Percentiles rank a stretch among this genome's conserved stretches.
phyloP scores from a whole-genome alignment of 2,888 invertebrate genomes.

The Harpagoxenus sublaevis region DNA sequence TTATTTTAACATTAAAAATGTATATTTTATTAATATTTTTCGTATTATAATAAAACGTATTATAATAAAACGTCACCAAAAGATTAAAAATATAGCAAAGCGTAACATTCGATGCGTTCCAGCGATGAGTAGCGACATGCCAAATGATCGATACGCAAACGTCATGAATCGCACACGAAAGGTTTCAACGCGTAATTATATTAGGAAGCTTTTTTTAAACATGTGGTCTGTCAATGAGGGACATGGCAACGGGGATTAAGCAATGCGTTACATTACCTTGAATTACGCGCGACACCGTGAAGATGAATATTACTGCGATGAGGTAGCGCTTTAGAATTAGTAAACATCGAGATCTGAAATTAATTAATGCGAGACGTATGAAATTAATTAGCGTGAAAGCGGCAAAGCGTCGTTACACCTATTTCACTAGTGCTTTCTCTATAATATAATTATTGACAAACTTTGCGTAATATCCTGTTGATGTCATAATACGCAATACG shows the following conservation, averaged over 20 bases:
- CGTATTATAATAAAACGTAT: background rate
- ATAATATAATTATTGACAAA: conserved; percentile 28
- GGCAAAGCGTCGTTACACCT: conserved; percentile 43
- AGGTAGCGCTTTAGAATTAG: conserved; percentile 41
- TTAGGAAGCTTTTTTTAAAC: conserved; percentile 18
- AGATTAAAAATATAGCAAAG: conserved; percentile 6
- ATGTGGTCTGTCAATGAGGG: background rate
- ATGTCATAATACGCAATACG: background rate
- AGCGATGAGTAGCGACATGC: conserved; percentile 10
- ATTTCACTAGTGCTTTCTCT: conserved; percentile 3
- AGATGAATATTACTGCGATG: conserved; percentile 49
- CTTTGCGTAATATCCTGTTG: conserved; percentile 18
- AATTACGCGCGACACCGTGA: conserved; percentile 18
- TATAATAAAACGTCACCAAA: conserved; percentile 27
- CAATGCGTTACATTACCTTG: conserved; percentile 40
- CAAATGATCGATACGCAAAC: background rate
- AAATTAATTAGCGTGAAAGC: conserved; percentile 46
- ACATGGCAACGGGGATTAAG: background rate
- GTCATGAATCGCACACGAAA: background rate
- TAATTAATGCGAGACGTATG: conserved; percentile 37
- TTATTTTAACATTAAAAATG: background rate
- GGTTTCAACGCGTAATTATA: conserved; percentile 5
- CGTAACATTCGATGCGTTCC: conserved; percentile 38
- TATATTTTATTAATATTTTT: background rate
- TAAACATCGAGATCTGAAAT: conserved; percentile 48